Conservation (phyloP, 2,113 vertebrate species). For the Heterocephalus glaber region DNA sequence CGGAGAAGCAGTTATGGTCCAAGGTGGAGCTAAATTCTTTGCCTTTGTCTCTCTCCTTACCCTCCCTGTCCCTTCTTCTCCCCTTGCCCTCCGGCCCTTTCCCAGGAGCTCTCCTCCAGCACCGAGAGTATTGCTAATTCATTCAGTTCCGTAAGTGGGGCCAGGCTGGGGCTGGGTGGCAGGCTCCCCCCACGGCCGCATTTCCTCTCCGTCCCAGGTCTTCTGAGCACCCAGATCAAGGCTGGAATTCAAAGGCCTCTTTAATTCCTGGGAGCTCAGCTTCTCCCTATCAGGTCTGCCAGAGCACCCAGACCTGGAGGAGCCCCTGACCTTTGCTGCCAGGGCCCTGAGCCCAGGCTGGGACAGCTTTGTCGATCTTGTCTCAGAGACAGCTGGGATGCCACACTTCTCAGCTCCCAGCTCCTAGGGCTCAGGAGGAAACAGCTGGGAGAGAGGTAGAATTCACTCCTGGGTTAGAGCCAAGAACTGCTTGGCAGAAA, state of each 20-base stretch:
- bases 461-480: conserved; percentile 33
- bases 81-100: conserved; percentile 81
- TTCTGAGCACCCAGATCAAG: conserved; percentile 23
- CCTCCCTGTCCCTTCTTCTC: conserved; percentile 71
- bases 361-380: background rate
- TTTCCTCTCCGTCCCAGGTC: conserved; percentile 84
- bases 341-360: background rate
- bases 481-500: conserved; percentile 59
- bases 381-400: background rate
- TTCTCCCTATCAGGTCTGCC: background rate
- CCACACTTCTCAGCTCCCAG: background rate
- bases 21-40: conserved; percentile 84
- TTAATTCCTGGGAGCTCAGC: conserved; percentile 25
- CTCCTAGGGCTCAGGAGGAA: conserved; percentile 22
- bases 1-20: conserved; percentile 16
- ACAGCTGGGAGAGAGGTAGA: conserved; percentile 67
- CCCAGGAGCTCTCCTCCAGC: conserved; percentile 94
- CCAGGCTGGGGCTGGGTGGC: conserved; percentile 81
- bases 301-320: conserved; percentile 11
- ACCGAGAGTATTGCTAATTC: conserved; percentile 92
- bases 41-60: conserved; percentile 84
- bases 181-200: conserved; percentile 82
- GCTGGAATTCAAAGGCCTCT: background rate
- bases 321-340: background rate
- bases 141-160: conserved; percentile 93